Base-by-base conservation (phyloP, 2,113 vertebrate genomes). In the Podocnemis expansa region DNA sequence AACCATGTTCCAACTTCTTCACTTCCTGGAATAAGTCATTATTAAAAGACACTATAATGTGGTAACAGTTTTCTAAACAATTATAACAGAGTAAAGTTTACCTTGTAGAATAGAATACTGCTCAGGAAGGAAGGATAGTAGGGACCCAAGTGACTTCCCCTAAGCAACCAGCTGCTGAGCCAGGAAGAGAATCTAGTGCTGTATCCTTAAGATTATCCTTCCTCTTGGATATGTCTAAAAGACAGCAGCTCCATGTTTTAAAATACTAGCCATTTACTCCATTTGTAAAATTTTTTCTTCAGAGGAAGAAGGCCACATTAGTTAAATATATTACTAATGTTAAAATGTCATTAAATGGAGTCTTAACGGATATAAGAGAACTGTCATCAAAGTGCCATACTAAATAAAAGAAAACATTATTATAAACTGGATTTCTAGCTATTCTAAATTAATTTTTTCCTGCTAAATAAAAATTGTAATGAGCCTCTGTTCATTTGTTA, bases 381-480 rank as follows among this genome's bases (percentile, higher is more conserved):
- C 79, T 92, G 79, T 63, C 41, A 80, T 38, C 52, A 78, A 47
- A 84, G 63, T n/a, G 16, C 7, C 34, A 5, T 45, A 80, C 49
- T 91, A 85, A 78, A 90, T 27, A 87, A 90, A 78, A 58, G 55
- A 1, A 84, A 83, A 47, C 82, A 31, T 22, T 75, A 85, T 88
- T 47, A 56, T 16, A 45, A 78, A n/a, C 29, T 34, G 41, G 29
- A 82, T 1, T 58, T 34, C 78, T 63, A 85, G 60, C 17, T 76
- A 92, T 63, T 80, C 24, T 19, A 81, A 70, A 88, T 86, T 63
- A 86, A 1, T 3, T 67, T 56, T 91, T 80, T 52, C 31, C 6
- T 49, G 3, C 92, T 70, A 82, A 83, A 94, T 60, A 82, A 86
- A 91, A 94, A 10, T 43, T 85, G 52, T 52, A 73, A 91, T 55